phyloP scores from a whole-genome alignment of 2,113 vertebrate species.

The Tympanuchus pallidicinctus region DNA sequence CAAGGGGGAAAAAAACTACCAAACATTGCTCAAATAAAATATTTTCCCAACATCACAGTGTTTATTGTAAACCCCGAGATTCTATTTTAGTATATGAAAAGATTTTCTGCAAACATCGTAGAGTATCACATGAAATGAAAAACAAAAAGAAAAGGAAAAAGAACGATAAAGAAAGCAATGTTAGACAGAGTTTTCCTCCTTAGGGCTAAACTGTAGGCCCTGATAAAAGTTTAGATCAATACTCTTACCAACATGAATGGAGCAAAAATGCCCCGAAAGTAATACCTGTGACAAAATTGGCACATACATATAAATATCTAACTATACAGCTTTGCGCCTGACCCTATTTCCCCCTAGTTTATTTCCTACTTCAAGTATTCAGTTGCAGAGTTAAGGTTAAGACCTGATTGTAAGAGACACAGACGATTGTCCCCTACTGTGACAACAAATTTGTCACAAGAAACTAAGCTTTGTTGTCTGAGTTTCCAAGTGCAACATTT shows the following conservation, averaged over 20 bases:
- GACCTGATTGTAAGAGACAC: slow-evolving; percentile 78
- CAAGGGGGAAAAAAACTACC: slow-evolving; percentile 38
- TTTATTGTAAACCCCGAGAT: slow-evolving; percentile 85
- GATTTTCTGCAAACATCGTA: slow-evolving; percentile 62
- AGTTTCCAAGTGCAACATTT: slow-evolving; percentile 77
- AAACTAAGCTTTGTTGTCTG: slow-evolving; percentile 70
- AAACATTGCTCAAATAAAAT: slow-evolving; percentile 74
- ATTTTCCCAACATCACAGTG: slow-evolving; percentile 83
- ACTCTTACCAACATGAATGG: slow-evolving; percentile 71
- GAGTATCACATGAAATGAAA: slow-evolving; percentile 60
- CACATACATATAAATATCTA: slow-evolving; percentile 82
- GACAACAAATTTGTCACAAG: slow-evolving; percentile 68
- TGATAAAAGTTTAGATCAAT: slow-evolving; percentile 65
- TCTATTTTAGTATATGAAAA: slow-evolving; percentile 77
- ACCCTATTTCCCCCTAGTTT: slow-evolving; percentile 73
- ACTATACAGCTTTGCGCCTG: slow-evolving; percentile 71
- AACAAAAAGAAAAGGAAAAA: background rate
- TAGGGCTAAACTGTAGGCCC: slow-evolving; percentile 47
- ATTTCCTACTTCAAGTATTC: slow-evolving; percentile 86
- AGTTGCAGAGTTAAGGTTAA: slow-evolving; percentile 79
- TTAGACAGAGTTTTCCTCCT: slow-evolving; percentile 59
- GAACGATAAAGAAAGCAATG: background rate
- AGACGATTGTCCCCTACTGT: slow-evolving; percentile 51
- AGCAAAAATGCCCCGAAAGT: slow-evolving; percentile 74
- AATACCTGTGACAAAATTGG: slow-evolving; percentile 84